Percentiles rank a stretch among this genome's conserved stretches.
Evolutionary conservation across 92 coral and sea anemone species (phyloP).

Genomic region (Parazoanthus swiftii): DNA sequence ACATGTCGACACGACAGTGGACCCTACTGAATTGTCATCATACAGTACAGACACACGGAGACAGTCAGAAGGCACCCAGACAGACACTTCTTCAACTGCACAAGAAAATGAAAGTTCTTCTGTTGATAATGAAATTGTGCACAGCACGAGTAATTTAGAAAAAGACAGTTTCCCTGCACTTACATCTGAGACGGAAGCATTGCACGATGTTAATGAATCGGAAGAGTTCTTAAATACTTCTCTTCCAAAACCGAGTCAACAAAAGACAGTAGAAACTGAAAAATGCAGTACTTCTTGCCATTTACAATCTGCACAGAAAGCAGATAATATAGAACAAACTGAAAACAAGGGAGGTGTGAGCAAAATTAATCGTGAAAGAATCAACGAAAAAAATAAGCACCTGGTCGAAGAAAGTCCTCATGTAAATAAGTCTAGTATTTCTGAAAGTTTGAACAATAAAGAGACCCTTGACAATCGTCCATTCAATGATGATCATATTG

Average conservation of each 20-base stretch:
- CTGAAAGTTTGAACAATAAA: not conserved
- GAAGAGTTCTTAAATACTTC: not conserved
- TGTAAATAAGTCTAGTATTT: not conserved
- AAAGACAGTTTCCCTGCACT: not conserved
- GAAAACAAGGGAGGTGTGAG: not conserved
- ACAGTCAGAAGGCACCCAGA: not conserved
- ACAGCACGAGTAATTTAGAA: not conserved
- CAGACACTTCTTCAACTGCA: not conserved
- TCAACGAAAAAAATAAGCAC: not conserved
- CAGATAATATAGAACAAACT: not conserved
- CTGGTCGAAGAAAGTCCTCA: not conserved
- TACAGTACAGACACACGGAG: not conserved
- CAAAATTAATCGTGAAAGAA: not conserved
- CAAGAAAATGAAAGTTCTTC: not conserved
- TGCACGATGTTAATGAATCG: not conserved
- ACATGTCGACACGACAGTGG: not conserved
- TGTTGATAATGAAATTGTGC: not conserved
- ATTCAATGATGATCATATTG: not conserved
- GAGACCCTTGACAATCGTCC: not conserved
- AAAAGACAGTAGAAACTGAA: not conserved
- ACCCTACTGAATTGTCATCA: not conserved
- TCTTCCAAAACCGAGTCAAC: not conserved
- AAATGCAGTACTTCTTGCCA: not conserved
- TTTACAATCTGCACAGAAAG: not conserved
- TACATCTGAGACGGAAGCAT: not conserved